phyloP scores from a whole-genome alignment of 1,140 invertebrate species.

The Ditylenchus dipsaci region DNA sequence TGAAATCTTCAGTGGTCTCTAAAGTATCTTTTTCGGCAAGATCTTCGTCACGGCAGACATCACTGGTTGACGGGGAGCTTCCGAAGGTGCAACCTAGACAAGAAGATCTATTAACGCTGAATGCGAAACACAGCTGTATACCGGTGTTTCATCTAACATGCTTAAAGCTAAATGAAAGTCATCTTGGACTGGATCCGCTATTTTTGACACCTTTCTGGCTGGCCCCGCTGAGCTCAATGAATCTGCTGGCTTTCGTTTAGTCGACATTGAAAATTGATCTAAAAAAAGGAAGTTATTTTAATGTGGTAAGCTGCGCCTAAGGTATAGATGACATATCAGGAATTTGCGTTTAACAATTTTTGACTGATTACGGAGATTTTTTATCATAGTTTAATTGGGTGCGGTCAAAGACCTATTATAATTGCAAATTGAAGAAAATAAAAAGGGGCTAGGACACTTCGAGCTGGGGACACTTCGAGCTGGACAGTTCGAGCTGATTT shows the following conservation, averaged over 20 bases:
- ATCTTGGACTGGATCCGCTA: not conserved
- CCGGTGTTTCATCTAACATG: slow-evolving; percentile 8
- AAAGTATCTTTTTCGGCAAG: not conserved
- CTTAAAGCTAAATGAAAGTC: slow-evolving; percentile 7
- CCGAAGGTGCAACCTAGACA: not conserved
- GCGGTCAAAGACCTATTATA: no score
- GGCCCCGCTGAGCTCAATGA: not conserved
- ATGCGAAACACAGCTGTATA: not conserved
- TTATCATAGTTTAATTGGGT: no score
- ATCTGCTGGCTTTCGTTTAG: not conserved
- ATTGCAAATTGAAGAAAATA: no score
- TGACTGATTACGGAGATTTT: no score
- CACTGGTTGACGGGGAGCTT: not conserved
- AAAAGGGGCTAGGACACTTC: no score
- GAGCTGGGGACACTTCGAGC: no score
- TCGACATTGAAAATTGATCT: not conserved
- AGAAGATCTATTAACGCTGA: no score
- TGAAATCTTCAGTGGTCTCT: not conserved
- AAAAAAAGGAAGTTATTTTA: not conserved
- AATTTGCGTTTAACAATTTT: no score
- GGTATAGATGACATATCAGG: no score
- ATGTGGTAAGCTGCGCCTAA: no score
- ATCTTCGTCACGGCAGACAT: not conserved
- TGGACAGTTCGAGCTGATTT: no score
- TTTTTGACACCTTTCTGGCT: not conserved